Percentiles rank a stretch among this genome's conserved stretches.
Evolutionary conservation across 2,888 invertebrate genomes (phyloP).

Genomic region (Tipula lateralis): DNA sequence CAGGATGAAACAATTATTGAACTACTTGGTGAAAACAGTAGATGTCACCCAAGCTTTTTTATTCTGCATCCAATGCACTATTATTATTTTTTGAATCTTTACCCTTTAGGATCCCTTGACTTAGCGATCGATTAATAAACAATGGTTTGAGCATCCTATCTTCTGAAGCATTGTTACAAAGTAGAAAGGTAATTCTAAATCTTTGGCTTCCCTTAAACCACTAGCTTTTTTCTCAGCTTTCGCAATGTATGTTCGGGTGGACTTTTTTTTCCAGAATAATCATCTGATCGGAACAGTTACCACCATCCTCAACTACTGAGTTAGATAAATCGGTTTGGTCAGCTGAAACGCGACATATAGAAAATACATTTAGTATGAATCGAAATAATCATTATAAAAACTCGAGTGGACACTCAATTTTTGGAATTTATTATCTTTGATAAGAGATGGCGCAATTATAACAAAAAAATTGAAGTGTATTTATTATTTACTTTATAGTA

Average conservation of each 20-base stretch:
- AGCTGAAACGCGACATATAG: too few species aligned
- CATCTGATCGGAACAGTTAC: not conserved
- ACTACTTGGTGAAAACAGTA: too few species aligned
- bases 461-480: too few species aligned
- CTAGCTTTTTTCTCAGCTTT: not conserved
- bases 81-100: conserved; percentile 34
- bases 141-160: conserved; percentile 37
- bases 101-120: conserved; percentile 36
- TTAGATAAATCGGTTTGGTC: not conserved
- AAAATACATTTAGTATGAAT: too few species aligned
- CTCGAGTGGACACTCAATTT: too few species aligned
- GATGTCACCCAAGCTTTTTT: too few species aligned
- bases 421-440: too few species aligned
- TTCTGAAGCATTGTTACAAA: conserved; percentile 38
- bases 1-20: too few species aligned
- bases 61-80: not conserved
- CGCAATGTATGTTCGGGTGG: not conserved
- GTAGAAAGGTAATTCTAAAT: conserved; percentile 37
- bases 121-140: conserved; percentile 37
- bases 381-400: too few species aligned
- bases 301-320: not conserved
- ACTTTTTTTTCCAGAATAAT: not conserved
- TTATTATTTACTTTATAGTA: too few species aligned
- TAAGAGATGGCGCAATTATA: too few species aligned
- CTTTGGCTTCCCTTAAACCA: conserved; percentile 35